Evolutionary conservation across 2,888 invertebrate genomes (phyloP).

Genomic region (Leucozona laternaria): DNA sequence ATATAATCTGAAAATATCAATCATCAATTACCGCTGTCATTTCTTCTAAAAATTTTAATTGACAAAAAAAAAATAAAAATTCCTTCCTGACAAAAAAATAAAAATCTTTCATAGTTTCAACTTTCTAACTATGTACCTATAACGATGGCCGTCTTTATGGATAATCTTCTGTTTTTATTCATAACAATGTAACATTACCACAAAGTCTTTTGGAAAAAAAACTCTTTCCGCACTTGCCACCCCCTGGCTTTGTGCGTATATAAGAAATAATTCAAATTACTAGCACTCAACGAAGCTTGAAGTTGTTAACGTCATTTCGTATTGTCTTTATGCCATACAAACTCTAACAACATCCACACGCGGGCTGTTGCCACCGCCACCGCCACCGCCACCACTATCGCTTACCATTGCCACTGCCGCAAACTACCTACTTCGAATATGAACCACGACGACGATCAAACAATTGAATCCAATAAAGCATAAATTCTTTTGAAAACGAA

Average conservation of each 20-base stretch:
- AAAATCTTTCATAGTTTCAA: background rate
- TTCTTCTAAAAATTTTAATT: background rate
- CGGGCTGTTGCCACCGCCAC: background rate
- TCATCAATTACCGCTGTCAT: no score
- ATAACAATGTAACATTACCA: slow-evolving; percentile 6
- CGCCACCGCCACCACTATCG: background rate
- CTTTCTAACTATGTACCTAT: slow-evolving; percentile 9
- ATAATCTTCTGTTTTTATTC: slow-evolving; percentile 6
- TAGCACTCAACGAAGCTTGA: slow-evolving; percentile 67
- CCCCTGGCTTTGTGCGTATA: slow-evolving; percentile 42
- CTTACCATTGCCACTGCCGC: slow-evolving; percentile 8
- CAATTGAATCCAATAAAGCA: slow-evolving; percentile 74
- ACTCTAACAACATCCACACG: slow-evolving; percentile 44
- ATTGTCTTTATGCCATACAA: slow-evolving; percentile 58
- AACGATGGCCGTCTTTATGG: background rate
- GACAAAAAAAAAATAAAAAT: background rate
- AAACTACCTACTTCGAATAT: slow-evolving; percentile 1
- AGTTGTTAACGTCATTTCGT: slow-evolving; percentile 73
- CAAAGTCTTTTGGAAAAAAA: slow-evolving; percentile 9
- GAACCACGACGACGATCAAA: slow-evolving; percentile 51
- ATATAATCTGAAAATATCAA: no score
- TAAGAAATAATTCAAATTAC: slow-evolving; percentile 70
- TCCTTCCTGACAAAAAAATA: background rate
- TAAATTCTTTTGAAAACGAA: slow-evolving; percentile 65
- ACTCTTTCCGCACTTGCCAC: background rate